Base-by-base conservation (phyloP, 2,888 invertebrate genomes). In the Netelia virgata region DNA sequence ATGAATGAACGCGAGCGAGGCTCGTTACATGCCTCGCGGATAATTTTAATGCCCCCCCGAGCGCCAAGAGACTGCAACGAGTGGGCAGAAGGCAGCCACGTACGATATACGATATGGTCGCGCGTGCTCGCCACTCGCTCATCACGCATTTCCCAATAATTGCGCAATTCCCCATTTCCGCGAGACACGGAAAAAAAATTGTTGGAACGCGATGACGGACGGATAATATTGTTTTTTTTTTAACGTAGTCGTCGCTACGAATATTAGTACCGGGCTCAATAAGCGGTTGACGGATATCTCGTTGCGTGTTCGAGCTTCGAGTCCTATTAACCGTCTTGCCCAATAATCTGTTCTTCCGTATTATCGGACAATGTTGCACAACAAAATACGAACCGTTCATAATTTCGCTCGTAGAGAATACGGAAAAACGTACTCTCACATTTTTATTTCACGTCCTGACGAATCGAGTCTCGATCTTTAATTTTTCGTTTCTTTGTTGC, bases 401-500 rank as follows among this genome's bases (percentile, higher is more conserved):
- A 18, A 61, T 61, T 59, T 59, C 16, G n/a, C n/a, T n/a, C n/a
- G n/a, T n/a, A n/a, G n/a, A n/a, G n/a, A n/a, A n/a, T n/a, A n/a
- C n/a, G n/a, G n/a, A n/a, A n/a, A n/a, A n/a, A n/a, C n/a, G 6
- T 36, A 36, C 36, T 6, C 36, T 6, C 3, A 16, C 8, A 66
- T 66, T 47, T 43, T 20, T n/a, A 3, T 28, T 43, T 77, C 36
- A 55, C 18, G 5, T 18, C 18, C 57, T 47, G 47, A 11, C 1
- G 47, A 47, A 47, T 14, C 47, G 47, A 47, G 53, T 23, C 23
- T 70, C 2, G 43, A 64, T 14, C 23, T 16, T 23, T 11, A 75
- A 83, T 75, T 77, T 75, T 80, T 86, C 80, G 70, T 53, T 43
- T 10, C 14, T 66, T 43, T 16, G 86, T 82, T 88, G 61, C 68